These are phyloP conservation scores for Aphelenchoides avenae DNA, from an alignment of 1,140 invertebrate genomes.

Conservation along the genomic window DNA sequence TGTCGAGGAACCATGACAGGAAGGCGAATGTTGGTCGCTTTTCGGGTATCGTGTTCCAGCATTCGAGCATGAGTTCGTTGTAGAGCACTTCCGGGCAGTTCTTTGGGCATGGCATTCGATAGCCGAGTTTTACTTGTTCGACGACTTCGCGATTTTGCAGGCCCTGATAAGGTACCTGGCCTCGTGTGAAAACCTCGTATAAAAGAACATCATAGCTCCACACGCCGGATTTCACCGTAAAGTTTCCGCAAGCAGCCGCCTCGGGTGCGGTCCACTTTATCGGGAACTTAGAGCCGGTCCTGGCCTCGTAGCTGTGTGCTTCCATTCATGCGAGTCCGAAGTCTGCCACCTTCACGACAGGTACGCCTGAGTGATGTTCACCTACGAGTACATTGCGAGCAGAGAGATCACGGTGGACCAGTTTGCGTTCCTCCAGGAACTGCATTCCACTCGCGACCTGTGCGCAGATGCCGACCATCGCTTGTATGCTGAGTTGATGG, in stretches of 20 bases:
- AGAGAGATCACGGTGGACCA: slow-evolving; percentile 76
- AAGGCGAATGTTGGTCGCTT: slow-evolving; percentile 93
- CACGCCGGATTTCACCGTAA: slow-evolving; percentile 95
- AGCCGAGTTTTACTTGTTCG: slow-evolving; percentile 86
- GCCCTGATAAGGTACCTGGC: slow-evolving; percentile 63
- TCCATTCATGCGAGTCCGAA: slow-evolving; percentile 91
- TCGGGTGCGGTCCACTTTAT: slow-evolving; percentile 67
- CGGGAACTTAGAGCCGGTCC: slow-evolving; percentile 66
- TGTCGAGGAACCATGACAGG: slow-evolving; percentile 90
- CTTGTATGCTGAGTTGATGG: slow-evolving; percentile 76
- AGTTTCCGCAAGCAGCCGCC: slow-evolving; percentile 84
- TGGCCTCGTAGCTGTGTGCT: slow-evolving; percentile 92
- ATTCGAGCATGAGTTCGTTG: slow-evolving; percentile 80
- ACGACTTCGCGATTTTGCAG: slow-evolving; percentile 91
- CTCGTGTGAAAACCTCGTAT: slow-evolving; percentile 93
- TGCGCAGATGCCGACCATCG: slow-evolving; percentile 86
- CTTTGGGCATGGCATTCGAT: slow-evolving; percentile 79
- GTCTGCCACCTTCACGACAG: slow-evolving; percentile 82
- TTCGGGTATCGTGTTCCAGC: slow-evolving; percentile 83
- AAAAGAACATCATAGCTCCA: slow-evolving; percentile 95
- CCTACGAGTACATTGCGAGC: slow-evolving; percentile 95
- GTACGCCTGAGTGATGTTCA: slow-evolving; percentile 76
- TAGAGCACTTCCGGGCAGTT: slow-evolving; percentile 79
- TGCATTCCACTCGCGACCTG: slow-evolving; percentile 66
- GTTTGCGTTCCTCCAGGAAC: slow-evolving; percentile 42